Evolutionary conservation across 2,888 invertebrate species (phyloP).

Genomic region (Leucozona laternaria): DNA sequence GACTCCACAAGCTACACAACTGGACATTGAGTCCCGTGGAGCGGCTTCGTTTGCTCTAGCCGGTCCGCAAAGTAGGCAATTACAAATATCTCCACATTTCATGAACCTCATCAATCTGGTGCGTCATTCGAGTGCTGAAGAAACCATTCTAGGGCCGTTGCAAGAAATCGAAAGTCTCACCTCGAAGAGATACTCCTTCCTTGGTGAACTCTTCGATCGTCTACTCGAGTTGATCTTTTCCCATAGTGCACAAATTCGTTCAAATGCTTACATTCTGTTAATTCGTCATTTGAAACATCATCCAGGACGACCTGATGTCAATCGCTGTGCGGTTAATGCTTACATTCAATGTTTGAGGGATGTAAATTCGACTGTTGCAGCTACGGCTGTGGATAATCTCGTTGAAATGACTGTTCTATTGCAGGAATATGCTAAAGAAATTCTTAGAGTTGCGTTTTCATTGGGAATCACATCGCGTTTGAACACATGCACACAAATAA

Average conservation of each 20-base stretch:
- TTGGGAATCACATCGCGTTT: slow-evolving; percentile 91
- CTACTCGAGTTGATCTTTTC: slow-evolving; percentile 88
- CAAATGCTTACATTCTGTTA: slow-evolving; percentile 89
- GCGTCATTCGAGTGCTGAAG: slow-evolving; percentile 83
- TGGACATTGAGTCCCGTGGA: slow-evolving; percentile 79
- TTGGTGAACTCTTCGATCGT: slow-evolving; percentile 87
- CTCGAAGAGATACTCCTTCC: slow-evolving; percentile 87
- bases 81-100: slow-evolving; percentile 82
- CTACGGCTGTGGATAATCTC: slow-evolving; percentile 91
- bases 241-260: slow-evolving; percentile 86
- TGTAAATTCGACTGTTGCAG: slow-evolving; percentile 90
- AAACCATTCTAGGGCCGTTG: slow-evolving; percentile 86
- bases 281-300: slow-evolving; percentile 89
- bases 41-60: slow-evolving; percentile 80
- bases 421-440: slow-evolving; percentile 92
- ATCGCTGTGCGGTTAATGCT: slow-evolving; percentile 88
- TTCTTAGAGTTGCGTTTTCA: slow-evolving; percentile 92
- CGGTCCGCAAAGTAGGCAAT: slow-evolving; percentile 79
- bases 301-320: slow-evolving; percentile 85
- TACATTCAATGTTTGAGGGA: slow-evolving; percentile 93
- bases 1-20: slow-evolving; percentile 77
- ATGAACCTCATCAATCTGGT: slow-evolving; percentile 81
- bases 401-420: slow-evolving; percentile 92
- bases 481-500: slow-evolving; percentile 90
- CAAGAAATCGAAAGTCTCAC: slow-evolving; percentile 91